These are phyloP conservation scores for Rambutsinella grinnellia DNA, from an alignment of 2,888 invertebrate species.

Conservation along the genomic window DNA sequence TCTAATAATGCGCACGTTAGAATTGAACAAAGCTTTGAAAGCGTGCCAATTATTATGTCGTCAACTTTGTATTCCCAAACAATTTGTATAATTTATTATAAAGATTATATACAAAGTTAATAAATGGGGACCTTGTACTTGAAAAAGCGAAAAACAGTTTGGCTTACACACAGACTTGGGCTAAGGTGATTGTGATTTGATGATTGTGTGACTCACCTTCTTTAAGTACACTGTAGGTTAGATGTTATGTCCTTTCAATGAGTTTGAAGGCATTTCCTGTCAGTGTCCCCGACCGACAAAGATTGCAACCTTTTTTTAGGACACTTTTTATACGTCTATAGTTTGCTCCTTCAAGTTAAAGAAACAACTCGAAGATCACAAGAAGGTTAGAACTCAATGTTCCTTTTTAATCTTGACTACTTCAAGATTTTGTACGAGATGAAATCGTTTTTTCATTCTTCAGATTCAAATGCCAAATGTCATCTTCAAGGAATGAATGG, in stretches of 20 bases:
- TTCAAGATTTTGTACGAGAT: background rate
- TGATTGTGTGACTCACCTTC: conserved; percentile 31
- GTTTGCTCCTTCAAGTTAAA: conserved; percentile 12
- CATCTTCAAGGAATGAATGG: background rate
- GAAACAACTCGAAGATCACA: background rate
- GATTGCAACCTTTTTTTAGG: background rate
- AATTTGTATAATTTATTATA: background rate
- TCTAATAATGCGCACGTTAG: no score
- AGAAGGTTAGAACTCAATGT: conserved; percentile 9
- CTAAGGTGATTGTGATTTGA: conserved; percentile 3
- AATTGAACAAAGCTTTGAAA: no score
- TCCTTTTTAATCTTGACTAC: background rate
- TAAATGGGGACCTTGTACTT: conserved; percentile 24
- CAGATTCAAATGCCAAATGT: background rate
- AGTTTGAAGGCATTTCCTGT: conserved; percentile 55
- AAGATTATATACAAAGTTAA: background rate
- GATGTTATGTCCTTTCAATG: conserved; percentile 37
- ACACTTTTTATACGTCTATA: background rate
- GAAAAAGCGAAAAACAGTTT: conserved; percentile 11
- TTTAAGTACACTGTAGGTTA: background rate
- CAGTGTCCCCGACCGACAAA: conserved; percentile 49
- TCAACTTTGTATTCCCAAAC: conserved; percentile 3
- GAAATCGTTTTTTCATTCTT: background rate
- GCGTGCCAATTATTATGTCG: no score
- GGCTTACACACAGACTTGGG: background rate